These are phyloP conservation scores for Theocolax elegans DNA, from an alignment of 1,140 invertebrate genomes.

Conservation along the genomic window DNA sequence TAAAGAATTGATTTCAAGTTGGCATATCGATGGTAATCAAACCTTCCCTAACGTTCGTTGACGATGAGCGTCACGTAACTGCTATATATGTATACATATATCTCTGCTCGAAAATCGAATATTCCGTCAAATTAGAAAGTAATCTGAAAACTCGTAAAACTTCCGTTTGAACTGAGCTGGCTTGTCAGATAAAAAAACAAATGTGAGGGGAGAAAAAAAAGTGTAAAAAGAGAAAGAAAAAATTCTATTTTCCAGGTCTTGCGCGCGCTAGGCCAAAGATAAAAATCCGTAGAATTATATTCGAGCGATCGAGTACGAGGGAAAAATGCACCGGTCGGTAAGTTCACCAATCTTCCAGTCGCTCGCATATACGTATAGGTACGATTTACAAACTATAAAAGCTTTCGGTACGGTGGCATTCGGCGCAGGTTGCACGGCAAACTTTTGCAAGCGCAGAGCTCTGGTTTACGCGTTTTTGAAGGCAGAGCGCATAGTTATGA, in stretches of 20 bases:
- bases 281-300: neutral
- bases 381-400: neutral
- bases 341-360: neutral
- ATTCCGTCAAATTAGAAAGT: constrained; percentile 4
- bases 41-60: no score
- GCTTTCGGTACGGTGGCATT: no score
- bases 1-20: no score
- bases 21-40: no score
- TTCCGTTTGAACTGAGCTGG: neutral
- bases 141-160: constrained; percentile 21
- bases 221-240: constrained; percentile 4
- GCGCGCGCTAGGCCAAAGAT: neutral
- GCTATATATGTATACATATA: neutral
- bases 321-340: no score
- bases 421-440: no score
- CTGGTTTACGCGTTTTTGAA: constrained; percentile 10
- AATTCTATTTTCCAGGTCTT: neutral
- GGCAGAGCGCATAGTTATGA: neutral
- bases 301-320: no score
- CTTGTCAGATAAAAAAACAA: constrained; percentile 4
- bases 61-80: neutral
- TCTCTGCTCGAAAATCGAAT: neutral
- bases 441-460: neutral
- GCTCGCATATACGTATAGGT: neutral
- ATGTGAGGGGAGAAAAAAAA: neutral